These are phyloP conservation scores for Stomatorhinus ivindoensis DNA, from an alignment of 2,113 vertebrate species.

Conservation along the genomic window DNA sequence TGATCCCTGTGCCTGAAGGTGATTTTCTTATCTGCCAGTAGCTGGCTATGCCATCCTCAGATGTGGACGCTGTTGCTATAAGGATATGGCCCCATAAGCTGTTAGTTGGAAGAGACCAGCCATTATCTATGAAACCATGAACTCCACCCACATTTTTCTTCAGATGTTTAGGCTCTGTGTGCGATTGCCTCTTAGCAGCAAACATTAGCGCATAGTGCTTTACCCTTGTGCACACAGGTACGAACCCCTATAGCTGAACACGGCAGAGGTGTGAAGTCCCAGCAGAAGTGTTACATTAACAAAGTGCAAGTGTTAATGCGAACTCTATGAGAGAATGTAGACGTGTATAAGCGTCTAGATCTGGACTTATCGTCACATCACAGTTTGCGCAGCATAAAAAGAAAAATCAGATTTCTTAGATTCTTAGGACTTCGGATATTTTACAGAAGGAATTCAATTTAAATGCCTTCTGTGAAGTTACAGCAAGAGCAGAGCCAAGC, in stretches of 20 bases:
- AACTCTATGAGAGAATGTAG: neutral
- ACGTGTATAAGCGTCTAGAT: neutral
- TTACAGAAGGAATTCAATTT: neutral
- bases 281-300: neutral
- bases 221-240: neutral
- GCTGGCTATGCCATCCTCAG: neutral
- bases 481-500: neutral
- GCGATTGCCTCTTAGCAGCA: neutral
- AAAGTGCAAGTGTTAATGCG: neutral
- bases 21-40: neutral
- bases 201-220: neutral
- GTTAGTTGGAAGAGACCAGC: neutral
- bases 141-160: neutral
- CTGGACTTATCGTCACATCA: neutral
- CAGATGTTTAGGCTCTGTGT: neutral
- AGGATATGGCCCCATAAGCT: neutral
- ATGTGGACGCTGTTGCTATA: neutral
- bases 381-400: neutral
- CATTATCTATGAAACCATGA: neutral
- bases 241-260: neutral
- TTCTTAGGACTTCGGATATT: neutral
- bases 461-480: neutral
- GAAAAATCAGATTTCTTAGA: neutral
- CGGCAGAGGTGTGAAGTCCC: neutral
- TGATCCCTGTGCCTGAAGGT: neutral